phyloP scores from a whole-genome alignment of 2,797 vertebrate species.

The Pachyuromys duprasi region DNA sequence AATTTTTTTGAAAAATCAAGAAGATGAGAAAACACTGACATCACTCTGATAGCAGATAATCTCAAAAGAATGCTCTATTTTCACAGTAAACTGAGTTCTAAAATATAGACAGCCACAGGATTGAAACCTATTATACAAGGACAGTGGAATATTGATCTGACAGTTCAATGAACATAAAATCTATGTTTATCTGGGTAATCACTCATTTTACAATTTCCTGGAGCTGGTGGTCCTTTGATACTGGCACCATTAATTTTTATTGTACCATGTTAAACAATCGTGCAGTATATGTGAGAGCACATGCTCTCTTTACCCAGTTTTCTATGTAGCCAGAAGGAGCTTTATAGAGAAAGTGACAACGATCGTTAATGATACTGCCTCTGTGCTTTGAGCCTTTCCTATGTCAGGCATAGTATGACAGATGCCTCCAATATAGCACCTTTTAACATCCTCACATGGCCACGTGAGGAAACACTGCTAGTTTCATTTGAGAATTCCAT shows the following conservation, averaged over 20 bases:
- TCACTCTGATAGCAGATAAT: not conserved
- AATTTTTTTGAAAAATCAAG: not conserved
- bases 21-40: not conserved
- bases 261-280: constrained; percentile 30
- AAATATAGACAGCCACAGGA: not conserved
- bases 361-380: constrained; percentile 33
- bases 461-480: not conserved
- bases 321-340: not conserved
- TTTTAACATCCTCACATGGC: not conserved
- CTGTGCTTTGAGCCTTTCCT: not conserved
- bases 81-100: constrained; percentile 39
- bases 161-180: constrained; percentile 50
- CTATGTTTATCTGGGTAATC: constrained; percentile 64
- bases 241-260: constrained; percentile 71
- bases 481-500: not conserved
- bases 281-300: constrained; percentile 32
- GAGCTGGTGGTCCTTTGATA: constrained; percentile 57
- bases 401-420: not conserved
- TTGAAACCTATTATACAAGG: constrained; percentile 57
- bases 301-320: constrained; percentile 18
- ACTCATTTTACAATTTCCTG: constrained; percentile 71
- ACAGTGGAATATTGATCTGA: constrained; percentile 69
- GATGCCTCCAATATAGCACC: not conserved
- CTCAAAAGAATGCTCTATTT: constrained; percentile 18
- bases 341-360: not conserved